Evolutionary conservation across 2,888 invertebrate genomes (phyloP), one percentile per base, ranked within the genome.

Genomic region (Diplazon laetatorius): DNA sequence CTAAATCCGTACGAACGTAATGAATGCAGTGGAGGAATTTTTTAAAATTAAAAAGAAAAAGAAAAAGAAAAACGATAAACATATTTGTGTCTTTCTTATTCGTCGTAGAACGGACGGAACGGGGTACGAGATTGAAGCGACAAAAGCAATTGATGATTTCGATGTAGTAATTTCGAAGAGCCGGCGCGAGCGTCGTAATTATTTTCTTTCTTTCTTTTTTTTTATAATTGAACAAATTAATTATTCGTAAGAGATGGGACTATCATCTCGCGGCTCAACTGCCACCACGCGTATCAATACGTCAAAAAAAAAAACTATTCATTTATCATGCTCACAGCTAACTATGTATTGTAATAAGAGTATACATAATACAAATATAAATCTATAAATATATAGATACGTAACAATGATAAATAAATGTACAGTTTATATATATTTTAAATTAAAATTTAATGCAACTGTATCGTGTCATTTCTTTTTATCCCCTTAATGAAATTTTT

Each of bases 341-440:
- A 86, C 82, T 88, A 88, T 83, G 85, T 66, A 78, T 68, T 77
- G 66, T 76, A 71, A 30, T 82, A 82, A 77, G 73, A 80, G 57
- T 79, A 55, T 55, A 78, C 76, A 80, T 79, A 68, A 80, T 70
- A 80, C 73, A 80, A 76, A 75, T 66, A 77, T 78, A 70, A 73
- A 79, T 86, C 65, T 69, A 78, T 68, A 72, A 68, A 72, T 72
- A 68, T 71, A 76, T 59, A 74, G 71, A 80, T 76, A 83, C 79
- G 82, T 84, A 84, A 83, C 84, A 86, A 82, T 81, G 85, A 87
- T 87, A 85, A 88, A 90, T 90, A 90, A 87, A 90, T 91, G 90
- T 91, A 91, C 90, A 91, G 90, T 91, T 90, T 90, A 90, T 91
- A 90, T n/a, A n/a, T 91, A 90, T 91, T 91, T 91, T 91, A 90